A percentile compares a stretch with the other conserved stretches of the same genome.
Evolutionary conservation across 2,888 invertebrate species (phyloP).

Genomic region (Beris chalybata): DNA sequence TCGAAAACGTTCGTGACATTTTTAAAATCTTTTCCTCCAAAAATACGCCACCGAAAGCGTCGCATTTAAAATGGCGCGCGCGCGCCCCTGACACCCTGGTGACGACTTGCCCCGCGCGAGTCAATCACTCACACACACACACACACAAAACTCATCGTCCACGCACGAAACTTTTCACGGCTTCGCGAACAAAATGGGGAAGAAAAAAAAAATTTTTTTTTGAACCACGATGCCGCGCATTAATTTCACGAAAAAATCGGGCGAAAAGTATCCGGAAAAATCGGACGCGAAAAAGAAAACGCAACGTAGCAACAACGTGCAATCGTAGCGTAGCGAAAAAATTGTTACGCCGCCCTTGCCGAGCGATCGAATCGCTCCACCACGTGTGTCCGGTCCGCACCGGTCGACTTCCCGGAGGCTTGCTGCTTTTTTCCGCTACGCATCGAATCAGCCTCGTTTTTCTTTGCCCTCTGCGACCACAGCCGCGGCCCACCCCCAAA

Average conservation of each 20-base stretch:
- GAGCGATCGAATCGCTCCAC: conserved; percentile 13
- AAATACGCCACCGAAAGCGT: conserved; percentile 32
- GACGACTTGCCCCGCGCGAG: background rate
- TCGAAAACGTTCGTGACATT: conserved; percentile 7
- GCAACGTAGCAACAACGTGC: no score
- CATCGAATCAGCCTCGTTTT: background rate
- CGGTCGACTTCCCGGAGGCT: background rate
- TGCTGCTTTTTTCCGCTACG: background rate
- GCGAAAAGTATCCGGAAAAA: no score
- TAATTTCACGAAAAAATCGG: no score
- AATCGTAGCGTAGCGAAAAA: no score
- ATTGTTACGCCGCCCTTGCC: no score
- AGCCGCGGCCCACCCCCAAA: background rate
- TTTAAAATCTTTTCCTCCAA: conserved; percentile 31
- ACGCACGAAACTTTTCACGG: no score
- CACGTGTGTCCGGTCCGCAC: conserved; percentile 13
- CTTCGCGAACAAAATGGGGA: no score
- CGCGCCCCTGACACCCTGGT: conserved; percentile 12
- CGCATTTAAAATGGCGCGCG: conserved; percentile 37
- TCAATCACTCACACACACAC: no score
- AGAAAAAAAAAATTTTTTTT: no score
- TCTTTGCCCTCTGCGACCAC: background rate
- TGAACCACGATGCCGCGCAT: no score
- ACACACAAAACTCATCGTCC: no score
- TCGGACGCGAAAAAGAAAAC: no score